phyloP scores from a whole-genome alignment of 1,140 invertebrate genomes.

The Heliconius nattereri region DNA sequence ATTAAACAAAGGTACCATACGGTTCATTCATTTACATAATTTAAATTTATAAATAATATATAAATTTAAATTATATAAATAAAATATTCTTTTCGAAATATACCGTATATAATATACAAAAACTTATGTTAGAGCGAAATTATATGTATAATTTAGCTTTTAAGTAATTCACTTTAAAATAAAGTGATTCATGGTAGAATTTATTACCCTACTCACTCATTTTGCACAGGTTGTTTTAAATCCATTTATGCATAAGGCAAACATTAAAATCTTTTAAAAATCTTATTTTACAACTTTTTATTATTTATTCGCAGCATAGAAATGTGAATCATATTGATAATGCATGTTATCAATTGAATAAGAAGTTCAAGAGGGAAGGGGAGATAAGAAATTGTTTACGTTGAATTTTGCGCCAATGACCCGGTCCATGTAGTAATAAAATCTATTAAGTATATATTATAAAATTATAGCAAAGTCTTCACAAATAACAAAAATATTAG shows the following conservation, averaged over 20 bases:
- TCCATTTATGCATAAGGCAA: background rate
- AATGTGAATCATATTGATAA: slow-evolving; percentile 24
- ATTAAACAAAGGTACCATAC: too few relatives aligned
- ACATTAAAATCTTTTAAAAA: background rate
- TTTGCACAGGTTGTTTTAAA: background rate
- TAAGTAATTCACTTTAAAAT: background rate
- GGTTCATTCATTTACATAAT: background rate
- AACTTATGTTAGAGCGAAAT: too few relatives aligned
- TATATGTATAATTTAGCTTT: too few relatives aligned
- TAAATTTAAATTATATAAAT: background rate
- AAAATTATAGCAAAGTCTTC: too few relatives aligned
- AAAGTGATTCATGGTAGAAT: background rate
- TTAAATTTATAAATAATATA: background rate
- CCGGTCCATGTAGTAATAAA: too few relatives aligned
- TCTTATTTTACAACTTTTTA: background rate
- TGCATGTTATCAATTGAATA: slow-evolving; percentile 29
- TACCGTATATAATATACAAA: too few relatives aligned
- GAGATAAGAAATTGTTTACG: slow-evolving; percentile 35
- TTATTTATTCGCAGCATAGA: background rate
- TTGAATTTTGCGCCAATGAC: slow-evolving; percentile 13
- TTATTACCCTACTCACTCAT: slow-evolving; percentile 19
- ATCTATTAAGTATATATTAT: too few relatives aligned
- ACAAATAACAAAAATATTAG: too few relatives aligned
- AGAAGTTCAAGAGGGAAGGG: slow-evolving; percentile 1
- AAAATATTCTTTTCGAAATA: background rate